Percentiles rank a stretch among this genome's conserved stretches.
phyloP scores from a whole-genome alignment of 2,113 vertebrate genomes.

The Malurus alboscapulatus region DNA sequence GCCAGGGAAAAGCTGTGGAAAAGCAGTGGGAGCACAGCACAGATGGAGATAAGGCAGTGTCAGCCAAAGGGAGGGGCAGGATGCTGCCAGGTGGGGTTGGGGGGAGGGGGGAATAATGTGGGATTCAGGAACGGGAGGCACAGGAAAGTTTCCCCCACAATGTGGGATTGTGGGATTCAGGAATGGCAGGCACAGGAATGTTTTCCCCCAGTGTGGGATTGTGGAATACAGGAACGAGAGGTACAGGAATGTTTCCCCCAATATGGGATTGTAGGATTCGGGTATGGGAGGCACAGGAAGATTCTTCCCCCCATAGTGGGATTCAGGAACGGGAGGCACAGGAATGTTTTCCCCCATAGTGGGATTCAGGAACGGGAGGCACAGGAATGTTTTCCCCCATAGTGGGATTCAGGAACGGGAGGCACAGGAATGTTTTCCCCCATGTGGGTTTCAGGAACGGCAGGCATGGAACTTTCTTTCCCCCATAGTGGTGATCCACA shows the following conservation, averaged over 20 bases:
- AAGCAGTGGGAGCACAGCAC: neutral
- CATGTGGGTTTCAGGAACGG: neutral
- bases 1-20: neutral
- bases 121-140: neutral
- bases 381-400: too few relatives aligned
- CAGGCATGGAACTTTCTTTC: neutral
- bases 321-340: too few relatives aligned
- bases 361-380: neutral
- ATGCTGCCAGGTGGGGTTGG: neutral
- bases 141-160: too few relatives aligned
- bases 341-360: too few relatives aligned
- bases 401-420: too few relatives aligned
- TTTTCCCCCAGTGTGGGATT: too few relatives aligned
- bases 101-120: neutral
- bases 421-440: too few relatives aligned
- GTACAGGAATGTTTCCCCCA: too few relatives aligned
- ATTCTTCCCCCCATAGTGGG: neutral
- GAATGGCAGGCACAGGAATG: too few relatives aligned
- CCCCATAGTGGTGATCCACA: too few relatives aligned
- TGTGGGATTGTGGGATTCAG: too few relatives aligned
- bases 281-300: neutral
- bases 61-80: neutral
- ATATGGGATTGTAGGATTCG: neutral
- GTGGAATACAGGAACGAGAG: too few relatives aligned
- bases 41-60: neutral